Base-by-base conservation (phyloP, 2,888 invertebrate genomes). In the Lordiphosa andalusiaca region DNA sequence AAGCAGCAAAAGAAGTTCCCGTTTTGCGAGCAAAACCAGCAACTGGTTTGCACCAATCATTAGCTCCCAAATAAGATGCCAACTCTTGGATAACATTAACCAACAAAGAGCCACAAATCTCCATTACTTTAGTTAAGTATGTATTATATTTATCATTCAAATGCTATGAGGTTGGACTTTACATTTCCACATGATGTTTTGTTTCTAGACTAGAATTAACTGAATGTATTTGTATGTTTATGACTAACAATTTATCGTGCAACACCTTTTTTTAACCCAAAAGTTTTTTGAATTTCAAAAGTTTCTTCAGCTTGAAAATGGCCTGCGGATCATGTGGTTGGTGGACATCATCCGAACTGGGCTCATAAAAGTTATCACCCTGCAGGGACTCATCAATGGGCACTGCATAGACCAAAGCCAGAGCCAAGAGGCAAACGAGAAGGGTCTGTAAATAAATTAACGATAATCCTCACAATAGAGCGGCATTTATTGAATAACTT, bases 261-360 rank as follows among this genome's bases (percentile, higher is more conserved):
- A 9, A 30, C 30, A 30, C 30, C 30, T 7, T 12, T 49, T 55
- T 10, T 37, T 86, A 89, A 42, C 88, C 89, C 56, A 89, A 75
- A 12, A 76, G 57, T 7, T 59, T 66, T 23, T 87, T 82, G 54
- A 89, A 63, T 71, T 89, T 89, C 71, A 89, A 88, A 59, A 89
- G 70, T 75, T 89, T 89, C 76, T 89, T 88, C 62, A 89, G 73
- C 76, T 89, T 89, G 66, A 89, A 89, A 53, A 89, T 81, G 21
- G 87, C 73, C 56, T 86, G 85, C 6, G 85, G 78, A 63, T 87
- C 85, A 68, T 89, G 85, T 4, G 88, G 86, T 71, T 84, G 86
- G 47, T 86, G 80, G 23, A 81, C 81, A n/a, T 88, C 83, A 38
- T 85, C 77, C 1, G 65, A 57, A 38, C 48, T 49, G 0, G 63